Evolutionary conservation across 2,113 vertebrate species (phyloP).

Genomic region (Rutilus rutilus): DNA sequence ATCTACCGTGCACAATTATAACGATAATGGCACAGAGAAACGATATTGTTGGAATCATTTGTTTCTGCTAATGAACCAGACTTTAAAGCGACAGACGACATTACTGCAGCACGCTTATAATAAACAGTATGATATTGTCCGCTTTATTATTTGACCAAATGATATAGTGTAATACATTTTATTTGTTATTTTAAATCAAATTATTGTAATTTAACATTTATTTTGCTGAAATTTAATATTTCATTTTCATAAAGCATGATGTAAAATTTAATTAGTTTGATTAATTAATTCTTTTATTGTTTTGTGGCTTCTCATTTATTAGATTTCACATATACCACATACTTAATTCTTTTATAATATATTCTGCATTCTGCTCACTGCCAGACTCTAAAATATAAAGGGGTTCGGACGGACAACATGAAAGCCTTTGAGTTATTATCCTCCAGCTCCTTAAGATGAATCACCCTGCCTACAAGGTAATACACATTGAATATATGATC

Average conservation of each 20-base stretch:
- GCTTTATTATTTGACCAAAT: too few species aligned
- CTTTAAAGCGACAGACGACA: too few species aligned
- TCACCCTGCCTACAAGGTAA: conserved; percentile 68
- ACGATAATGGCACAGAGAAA: too few species aligned
- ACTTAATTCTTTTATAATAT: not conserved
- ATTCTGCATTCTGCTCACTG: conserved; percentile 44
- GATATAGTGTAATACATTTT: not conserved
- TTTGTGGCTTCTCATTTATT: not conserved
- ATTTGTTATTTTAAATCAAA: not conserved
- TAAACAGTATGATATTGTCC: too few species aligned
- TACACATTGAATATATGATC: conserved; percentile 60
- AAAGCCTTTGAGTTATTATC: conserved; percentile 63
- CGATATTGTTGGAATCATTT: too few species aligned
- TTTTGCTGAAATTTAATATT: not conserved
- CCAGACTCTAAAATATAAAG: conserved; percentile 62
- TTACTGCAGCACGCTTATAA: too few species aligned
- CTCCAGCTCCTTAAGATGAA: conserved; percentile 67
- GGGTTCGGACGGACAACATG: conserved; percentile 43
- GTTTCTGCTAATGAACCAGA: too few species aligned
- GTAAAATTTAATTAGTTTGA: not conserved
- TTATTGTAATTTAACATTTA: not conserved
- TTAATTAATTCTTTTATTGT: not conserved
- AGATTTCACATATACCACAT: not conserved
- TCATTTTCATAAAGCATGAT: not conserved
- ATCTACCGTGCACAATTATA: too few species aligned